A percentile compares a stretch with the other conserved stretches of the same genome.
Conservation (phyloP, 2,113 vertebrate species). For the Thunnus maccoyii region DNA sequence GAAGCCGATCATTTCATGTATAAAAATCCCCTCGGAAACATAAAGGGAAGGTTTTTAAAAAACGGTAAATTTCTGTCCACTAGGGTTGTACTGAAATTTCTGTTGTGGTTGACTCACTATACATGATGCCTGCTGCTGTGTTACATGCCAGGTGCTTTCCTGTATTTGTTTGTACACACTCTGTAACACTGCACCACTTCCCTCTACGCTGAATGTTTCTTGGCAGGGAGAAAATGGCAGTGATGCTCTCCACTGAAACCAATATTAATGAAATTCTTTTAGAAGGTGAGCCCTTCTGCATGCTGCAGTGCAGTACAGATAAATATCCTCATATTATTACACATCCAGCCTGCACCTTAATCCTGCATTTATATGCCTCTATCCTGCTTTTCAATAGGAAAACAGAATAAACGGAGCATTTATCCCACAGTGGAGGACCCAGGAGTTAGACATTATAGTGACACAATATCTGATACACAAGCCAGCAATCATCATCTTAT, state of each 20-base stretch:
- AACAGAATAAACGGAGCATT: neutral
- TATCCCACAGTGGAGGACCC: neutral
- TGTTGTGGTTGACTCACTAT: neutral
- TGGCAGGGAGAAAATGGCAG: slow-evolving; percentile 40
- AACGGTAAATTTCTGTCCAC: neutral
- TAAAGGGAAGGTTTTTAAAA: neutral
- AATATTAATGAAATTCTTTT: slow-evolving; percentile 49
- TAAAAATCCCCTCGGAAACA: slow-evolving; percentile 8
- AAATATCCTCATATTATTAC: slow-evolving; percentile 8
- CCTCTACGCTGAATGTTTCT: slow-evolving; percentile 18
- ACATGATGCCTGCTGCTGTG: slow-evolving; percentile 2
- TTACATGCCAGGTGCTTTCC: neutral
- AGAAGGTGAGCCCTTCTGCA: slow-evolving; percentile 21
- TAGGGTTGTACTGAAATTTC: neutral
- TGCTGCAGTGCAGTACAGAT: slow-evolving; percentile 60
- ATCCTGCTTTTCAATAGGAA: neutral
- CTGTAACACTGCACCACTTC: slow-evolving; percentile 48
- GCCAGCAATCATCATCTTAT: neutral
- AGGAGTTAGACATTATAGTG: neutral
- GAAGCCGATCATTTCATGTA: neutral
- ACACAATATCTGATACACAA: neutral
- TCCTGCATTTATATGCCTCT: neutral
- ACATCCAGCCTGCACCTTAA: neutral
- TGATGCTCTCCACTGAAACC: slow-evolving; percentile 29
- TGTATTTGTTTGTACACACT: slow-evolving; percentile 24